Evolutionary conservation across 53 echinoderm and acorn worm genomes (phyloP).

Genomic region (Echinarachnius parma): DNA sequence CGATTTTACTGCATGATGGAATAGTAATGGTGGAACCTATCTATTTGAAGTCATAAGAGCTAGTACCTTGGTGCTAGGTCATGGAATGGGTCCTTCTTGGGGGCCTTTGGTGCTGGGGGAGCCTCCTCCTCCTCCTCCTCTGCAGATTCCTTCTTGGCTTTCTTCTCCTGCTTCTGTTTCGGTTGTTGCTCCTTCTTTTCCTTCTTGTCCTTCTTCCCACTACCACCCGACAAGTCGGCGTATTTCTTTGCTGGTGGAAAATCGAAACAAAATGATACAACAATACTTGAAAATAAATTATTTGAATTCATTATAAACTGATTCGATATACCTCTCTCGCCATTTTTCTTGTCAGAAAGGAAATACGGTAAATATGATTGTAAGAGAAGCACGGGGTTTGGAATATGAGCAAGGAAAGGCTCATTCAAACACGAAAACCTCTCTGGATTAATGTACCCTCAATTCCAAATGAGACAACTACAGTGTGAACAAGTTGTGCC

Average conservation of each 20-base stretch:
- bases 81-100: conserved; percentile 78
- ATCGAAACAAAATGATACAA: too few relatives aligned
- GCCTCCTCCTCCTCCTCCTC: conserved; percentile 42
- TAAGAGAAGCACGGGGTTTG: conserved; percentile 70
- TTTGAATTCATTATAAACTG: too few relatives aligned
- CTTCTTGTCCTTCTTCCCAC: conserved; percentile 75
- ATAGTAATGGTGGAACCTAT: too few relatives aligned
- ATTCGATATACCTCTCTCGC: too few relatives aligned
- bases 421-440: conserved; percentile 50
- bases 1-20: too few relatives aligned
- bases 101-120: conserved; percentile 46
- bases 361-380: too few relatives aligned
- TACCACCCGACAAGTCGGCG: conserved; percentile 74
- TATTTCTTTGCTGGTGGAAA: conserved; percentile 70
- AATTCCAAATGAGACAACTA: conserved; percentile 6
- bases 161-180: conserved; percentile 43
- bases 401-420: too few relatives aligned
- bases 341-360: too few relatives aligned
- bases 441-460: conserved; percentile 50
- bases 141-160: conserved; percentile 42
- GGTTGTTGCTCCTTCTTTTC: conserved; percentile 43
- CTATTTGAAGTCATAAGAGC: too few relatives aligned
- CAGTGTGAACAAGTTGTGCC: neutral
- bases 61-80: conserved; percentile 64
- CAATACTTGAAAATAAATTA: too few relatives aligned